Conservation (phyloP, 2,888 invertebrate species). For the Odontocolon sp. region DNA sequence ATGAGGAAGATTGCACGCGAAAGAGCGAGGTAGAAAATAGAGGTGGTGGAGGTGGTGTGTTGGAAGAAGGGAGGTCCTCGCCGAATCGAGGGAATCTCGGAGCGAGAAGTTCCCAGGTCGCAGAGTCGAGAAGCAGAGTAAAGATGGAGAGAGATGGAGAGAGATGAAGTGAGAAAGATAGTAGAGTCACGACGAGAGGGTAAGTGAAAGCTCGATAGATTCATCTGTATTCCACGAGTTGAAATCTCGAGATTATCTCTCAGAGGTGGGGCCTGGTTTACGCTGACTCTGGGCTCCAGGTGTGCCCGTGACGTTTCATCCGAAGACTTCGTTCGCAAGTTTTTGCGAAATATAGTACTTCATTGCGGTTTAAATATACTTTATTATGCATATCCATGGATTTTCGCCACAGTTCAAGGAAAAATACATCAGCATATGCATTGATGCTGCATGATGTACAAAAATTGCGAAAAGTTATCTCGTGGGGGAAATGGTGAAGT, state of each 20-base stretch:
- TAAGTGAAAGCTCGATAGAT: constrained; percentile 72
- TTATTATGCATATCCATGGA: too few relatives aligned
- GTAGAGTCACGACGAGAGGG: constrained; percentile 41
- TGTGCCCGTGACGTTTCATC: not conserved
- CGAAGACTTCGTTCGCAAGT: not conserved
- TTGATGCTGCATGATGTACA: too few relatives aligned
- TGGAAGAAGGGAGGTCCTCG: constrained; percentile 10
- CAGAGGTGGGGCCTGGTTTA: not conserved
- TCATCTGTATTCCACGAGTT: constrained; percentile 73
- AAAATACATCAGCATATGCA: too few relatives aligned
- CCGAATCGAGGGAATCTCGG: constrained; percentile 7
- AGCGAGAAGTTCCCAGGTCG: not conserved
- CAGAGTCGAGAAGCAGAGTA: not conserved
- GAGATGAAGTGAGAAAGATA: constrained; percentile 23
- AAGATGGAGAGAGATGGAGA: constrained; percentile 1
- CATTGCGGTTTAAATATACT: not conserved
- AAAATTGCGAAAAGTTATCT: too few relatives aligned
- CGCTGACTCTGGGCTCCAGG: not conserved
- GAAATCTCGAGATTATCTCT: constrained; percentile 73
- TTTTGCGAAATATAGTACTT: not conserved
- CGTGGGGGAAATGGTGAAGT: too few relatives aligned
- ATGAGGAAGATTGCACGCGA: not conserved
- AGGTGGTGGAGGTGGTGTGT: not conserved
- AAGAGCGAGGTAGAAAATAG: constrained; percentile 2
- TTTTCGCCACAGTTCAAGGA: too few relatives aligned